Evolutionary conservation across 2,888 invertebrate species (phyloP).

Genomic region (Leucoptera coffeella): DNA sequence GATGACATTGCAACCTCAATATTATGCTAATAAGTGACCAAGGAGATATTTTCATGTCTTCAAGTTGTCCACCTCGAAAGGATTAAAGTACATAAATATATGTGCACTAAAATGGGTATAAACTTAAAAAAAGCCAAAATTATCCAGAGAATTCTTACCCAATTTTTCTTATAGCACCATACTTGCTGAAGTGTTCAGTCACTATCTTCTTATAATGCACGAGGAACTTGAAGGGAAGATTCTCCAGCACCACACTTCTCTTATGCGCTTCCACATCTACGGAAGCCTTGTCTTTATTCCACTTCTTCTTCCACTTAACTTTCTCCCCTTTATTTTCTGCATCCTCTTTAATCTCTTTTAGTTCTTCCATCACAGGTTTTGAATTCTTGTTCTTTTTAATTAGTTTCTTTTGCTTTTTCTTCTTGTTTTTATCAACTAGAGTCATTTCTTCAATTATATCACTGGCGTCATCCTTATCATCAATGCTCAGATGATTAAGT

Average conservation of each 20-base stretch:
- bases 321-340: conserved; percentile 20
- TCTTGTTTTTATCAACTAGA: conserved; percentile 27
- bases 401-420: conserved; percentile 17
- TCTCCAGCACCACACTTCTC: conserved; percentile 23
- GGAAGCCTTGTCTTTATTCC: conserved; percentile 30
- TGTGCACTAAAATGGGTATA: not conserved
- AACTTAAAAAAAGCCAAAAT: not conserved
- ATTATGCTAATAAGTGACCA: too few relatives aligned
- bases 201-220: conserved; percentile 21
- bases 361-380: conserved; percentile 9
- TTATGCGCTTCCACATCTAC: conserved; percentile 10
- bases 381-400: conserved; percentile 2
- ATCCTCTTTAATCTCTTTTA: conserved; percentile 9
- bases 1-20: too few relatives aligned
- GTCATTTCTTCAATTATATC: conserved; percentile 32
- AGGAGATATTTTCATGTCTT: too few relatives aligned
- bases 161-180: conserved; percentile 22
- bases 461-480: conserved; percentile 30
- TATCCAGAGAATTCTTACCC: conserved; percentile 17
- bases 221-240: conserved; percentile 23
- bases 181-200: conserved; percentile 22
- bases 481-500: conserved; percentile 27
- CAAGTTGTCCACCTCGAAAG: too few relatives aligned
- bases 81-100: not conserved
- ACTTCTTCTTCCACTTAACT: conserved; percentile 31